Conservation (phyloP, 2,888 invertebrate genomes). For the Leistus spinibarbis region DNA sequence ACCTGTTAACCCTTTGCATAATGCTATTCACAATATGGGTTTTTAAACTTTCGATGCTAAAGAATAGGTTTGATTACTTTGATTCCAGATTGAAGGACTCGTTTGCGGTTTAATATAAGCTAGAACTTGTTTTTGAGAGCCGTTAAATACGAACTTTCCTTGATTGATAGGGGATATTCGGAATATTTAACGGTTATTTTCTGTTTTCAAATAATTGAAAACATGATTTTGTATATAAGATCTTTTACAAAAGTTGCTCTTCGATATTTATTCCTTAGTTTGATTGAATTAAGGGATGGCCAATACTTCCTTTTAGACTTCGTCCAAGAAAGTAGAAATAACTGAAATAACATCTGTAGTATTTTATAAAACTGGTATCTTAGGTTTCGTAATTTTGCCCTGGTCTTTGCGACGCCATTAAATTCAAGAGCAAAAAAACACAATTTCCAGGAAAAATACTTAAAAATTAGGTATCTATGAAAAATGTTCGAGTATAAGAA, state of each 20-base stretch:
- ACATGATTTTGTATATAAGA: too few relatives aligned
- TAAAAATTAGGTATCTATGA: constrained; percentile 34
- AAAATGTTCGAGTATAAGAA: constrained; percentile 25
- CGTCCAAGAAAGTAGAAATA: too few relatives aligned
- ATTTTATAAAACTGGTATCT: background rate
- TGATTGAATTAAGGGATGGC: too few relatives aligned
- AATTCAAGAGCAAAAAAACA: background rate
- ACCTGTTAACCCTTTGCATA: constrained; percentile 17
- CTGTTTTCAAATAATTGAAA: background rate
- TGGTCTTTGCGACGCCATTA: background rate
- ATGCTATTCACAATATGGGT: background rate
- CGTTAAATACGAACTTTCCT: background rate
- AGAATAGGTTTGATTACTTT: background rate
- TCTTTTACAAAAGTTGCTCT: too few relatives aligned
- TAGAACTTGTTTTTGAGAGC: background rate
- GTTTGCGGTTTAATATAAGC: background rate
- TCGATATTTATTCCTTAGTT: too few relatives aligned
- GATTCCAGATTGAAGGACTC: background rate
- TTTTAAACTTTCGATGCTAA: background rate
- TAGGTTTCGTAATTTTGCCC: background rate
- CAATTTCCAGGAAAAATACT: constrained; percentile 32
- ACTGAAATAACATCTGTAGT: background rate
- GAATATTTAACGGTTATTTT: background rate
- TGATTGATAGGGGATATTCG: background rate
- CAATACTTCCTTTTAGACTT: too few relatives aligned